Evolutionary conservation across 2,888 invertebrate genomes (phyloP).

Genomic region (Loripinus fragilis): DNA sequence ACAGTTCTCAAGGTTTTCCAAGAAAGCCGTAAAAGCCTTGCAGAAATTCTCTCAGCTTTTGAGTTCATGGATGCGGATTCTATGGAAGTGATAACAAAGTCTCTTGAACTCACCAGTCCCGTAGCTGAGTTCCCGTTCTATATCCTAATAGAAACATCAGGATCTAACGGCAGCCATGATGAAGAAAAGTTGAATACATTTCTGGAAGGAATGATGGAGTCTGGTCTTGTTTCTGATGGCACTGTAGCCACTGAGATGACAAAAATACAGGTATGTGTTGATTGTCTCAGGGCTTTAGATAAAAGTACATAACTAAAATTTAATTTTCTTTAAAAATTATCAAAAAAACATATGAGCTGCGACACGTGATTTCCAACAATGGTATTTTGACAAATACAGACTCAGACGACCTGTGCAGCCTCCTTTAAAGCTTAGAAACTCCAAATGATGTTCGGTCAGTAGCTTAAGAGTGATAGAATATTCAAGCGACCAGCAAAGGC

Average conservation of each 20-base stretch:
- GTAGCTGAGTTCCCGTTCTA: conserved; percentile 80
- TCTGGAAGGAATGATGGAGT: conserved; percentile 89
- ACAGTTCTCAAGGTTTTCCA: conserved; percentile 90
- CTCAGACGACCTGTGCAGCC: no score
- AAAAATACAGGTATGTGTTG: conserved; percentile 91
- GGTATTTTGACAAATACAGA: no score
- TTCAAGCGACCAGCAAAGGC: no score
- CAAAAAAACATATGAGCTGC: no score
- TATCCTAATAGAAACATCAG: conserved; percentile 84
- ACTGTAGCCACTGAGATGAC: conserved; percentile 92
- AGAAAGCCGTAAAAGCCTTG: conserved; percentile 90
- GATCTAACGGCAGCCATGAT: conserved; percentile 93
- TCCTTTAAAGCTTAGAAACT: no score
- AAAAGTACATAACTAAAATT: no score
- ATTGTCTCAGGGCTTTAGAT: no score
- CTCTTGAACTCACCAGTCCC: conserved; percentile 86
- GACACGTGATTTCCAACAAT: no score
- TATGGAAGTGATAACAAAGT: conserved; percentile 87
- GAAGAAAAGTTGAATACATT: conserved; percentile 93
- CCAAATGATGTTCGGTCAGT: no score
- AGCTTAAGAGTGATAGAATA: no score
- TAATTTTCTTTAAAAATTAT: no score
- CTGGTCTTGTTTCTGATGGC: conserved; percentile 91
- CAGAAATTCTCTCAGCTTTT: conserved; percentile 97
- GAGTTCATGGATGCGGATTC: conserved; percentile 95